phyloP scores from a whole-genome alignment of 2,888 invertebrate genomes.

The Incurvaria masculella region DNA sequence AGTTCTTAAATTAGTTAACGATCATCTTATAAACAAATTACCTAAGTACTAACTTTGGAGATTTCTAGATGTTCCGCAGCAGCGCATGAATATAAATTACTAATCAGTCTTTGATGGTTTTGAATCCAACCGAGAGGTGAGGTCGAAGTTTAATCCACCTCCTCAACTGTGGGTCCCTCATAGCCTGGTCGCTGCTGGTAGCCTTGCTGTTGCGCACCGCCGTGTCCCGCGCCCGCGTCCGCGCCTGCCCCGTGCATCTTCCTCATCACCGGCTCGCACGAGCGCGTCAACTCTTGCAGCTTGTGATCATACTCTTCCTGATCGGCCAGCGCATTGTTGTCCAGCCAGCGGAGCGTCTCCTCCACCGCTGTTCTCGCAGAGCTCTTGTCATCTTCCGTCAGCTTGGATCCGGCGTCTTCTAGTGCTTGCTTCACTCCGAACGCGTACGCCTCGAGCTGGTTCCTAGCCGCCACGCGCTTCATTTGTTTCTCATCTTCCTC shows the following conservation, averaged over 20 bases:
- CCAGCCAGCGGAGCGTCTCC: slow-evolving; percentile 68
- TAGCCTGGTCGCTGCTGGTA: too few species aligned
- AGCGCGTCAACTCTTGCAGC: slow-evolving; percentile 24
- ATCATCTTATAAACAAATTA: too few species aligned
- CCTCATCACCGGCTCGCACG: slow-evolving; percentile 57
- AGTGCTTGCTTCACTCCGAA: slow-evolving; percentile 66
- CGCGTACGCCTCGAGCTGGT: slow-evolving; percentile 67
- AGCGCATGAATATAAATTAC: too few species aligned
- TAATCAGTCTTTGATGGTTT: too few species aligned
- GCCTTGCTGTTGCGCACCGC: too few species aligned
- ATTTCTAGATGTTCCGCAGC: too few species aligned
- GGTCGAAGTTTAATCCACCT: slow-evolving; percentile 49
- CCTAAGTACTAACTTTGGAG: too few species aligned
- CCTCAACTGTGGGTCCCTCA: slow-evolving; percentile 53
- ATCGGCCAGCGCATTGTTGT: slow-evolving; percentile 63
- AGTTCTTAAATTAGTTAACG: too few species aligned
- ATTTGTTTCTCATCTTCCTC: slow-evolving; percentile 66
- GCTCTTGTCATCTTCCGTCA: slow-evolving; percentile 58
- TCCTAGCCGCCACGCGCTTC: slow-evolving; percentile 63
- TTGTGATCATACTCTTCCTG: slow-evolving; percentile 65
- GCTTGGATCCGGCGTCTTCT: slow-evolving; percentile 55
- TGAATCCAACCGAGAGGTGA: too few species aligned
- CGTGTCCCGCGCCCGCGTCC: slow-evolving; percentile 14
- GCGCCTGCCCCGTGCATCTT: slow-evolving; percentile 43
- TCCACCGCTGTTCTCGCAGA: slow-evolving; percentile 47